Evolutionary conservation across 2,888 invertebrate genomes (phyloP).

Genomic region (Lithophane semibrunnea): DNA sequence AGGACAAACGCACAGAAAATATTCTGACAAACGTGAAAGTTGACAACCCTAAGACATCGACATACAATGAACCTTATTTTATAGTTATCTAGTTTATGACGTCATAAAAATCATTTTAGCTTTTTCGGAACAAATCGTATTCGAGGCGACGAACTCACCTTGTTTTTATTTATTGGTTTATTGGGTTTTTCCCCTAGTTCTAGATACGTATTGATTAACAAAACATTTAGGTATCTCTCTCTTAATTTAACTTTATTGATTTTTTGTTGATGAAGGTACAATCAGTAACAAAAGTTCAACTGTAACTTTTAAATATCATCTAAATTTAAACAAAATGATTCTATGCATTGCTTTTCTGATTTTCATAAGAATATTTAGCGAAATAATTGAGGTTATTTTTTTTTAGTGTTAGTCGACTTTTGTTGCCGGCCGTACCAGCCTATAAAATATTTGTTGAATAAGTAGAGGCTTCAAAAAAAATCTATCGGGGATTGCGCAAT

Average conservation of each 20-base stretch:
- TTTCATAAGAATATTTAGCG: neutral
- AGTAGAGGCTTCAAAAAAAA: neutral
- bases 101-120: conserved; percentile 69
- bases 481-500: neutral
- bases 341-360: neutral
- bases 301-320: neutral
- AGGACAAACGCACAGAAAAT: too few relatives aligned
- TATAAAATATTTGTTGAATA: neutral
- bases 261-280: neutral
- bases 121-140: conserved; percentile 60
- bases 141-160: conserved; percentile 47
- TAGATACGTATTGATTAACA: conserved; percentile 30
- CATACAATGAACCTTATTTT: conserved; percentile 66
- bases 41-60: conserved; percentile 47
- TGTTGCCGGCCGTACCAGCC: neutral
- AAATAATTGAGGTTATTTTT: neutral
- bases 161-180: conserved; percentile 50
- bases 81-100: conserved; percentile 65
- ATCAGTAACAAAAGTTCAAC: neutral
- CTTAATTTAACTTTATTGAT: neutral
- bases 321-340: neutral
- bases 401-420: neutral
- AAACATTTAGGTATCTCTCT: neutral
- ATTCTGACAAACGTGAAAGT: neutral
- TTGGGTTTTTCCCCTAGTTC: conserved; percentile 29